phyloP scores from a whole-genome alignment of 2,888 invertebrate genomes.

The Hetaerina titia region DNA sequence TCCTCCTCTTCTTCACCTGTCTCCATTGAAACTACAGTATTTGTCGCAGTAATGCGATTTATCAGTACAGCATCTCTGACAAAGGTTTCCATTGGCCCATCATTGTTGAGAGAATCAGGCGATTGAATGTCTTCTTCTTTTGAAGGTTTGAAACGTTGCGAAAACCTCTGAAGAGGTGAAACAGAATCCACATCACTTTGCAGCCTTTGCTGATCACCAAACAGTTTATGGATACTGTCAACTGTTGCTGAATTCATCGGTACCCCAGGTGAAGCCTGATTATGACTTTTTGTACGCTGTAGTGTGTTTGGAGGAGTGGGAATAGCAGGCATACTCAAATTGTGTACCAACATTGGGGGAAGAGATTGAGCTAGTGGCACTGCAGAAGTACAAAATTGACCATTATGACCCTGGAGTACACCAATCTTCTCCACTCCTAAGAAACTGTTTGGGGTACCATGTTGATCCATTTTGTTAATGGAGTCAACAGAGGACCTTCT shows the following conservation, averaged over 20 bases:
- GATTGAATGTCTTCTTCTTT: constrained; percentile 72
- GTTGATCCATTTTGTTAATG: constrained; percentile 68
- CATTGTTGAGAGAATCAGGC: constrained; percentile 74
- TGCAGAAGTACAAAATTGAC: constrained; percentile 4
- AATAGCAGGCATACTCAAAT: constrained; percentile 25
- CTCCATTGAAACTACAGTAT: neutral
- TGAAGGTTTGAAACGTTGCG: constrained; percentile 20
- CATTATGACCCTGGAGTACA: neutral
- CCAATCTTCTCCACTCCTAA: neutral
- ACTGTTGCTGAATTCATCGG: constrained; percentile 27
- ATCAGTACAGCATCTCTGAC: constrained; percentile 53
- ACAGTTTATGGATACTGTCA: constrained; percentile 42
- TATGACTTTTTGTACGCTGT: constrained; percentile 36
- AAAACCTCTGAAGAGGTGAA: constrained; percentile 47
- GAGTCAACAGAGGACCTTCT: constrained; percentile 82
- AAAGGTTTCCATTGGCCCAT: constrained; percentile 70
- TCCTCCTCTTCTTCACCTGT: constrained; percentile 63
- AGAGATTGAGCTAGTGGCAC: constrained; percentile 25
- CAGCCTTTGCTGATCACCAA: constrained; percentile 37
- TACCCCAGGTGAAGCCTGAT: neutral
- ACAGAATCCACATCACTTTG: constrained; percentile 9
- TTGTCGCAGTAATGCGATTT: constrained; percentile 18
- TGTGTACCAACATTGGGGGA: constrained; percentile 32
- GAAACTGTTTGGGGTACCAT: neutral
- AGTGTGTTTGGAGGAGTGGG: constrained; percentile 50